Conservation (phyloP, 2,888 invertebrate species). For the Agonopterix arenella region DNA sequence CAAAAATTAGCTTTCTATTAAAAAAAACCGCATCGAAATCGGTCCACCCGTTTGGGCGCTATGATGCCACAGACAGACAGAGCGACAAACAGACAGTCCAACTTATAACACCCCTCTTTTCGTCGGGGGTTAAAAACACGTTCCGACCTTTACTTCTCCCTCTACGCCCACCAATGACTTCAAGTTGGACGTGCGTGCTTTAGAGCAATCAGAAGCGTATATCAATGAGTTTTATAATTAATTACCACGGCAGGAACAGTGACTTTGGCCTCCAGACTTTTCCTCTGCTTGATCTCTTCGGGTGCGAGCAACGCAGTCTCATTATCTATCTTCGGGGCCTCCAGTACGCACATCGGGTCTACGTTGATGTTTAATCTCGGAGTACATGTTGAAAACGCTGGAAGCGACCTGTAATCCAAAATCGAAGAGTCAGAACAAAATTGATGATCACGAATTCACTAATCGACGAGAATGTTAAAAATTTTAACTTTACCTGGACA, state of each 20-base stretch:
- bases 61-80: no score
- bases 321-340: conserved; percentile 70
- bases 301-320: conserved; percentile 61
- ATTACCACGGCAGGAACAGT: conserved; percentile 73
- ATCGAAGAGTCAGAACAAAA: background rate
- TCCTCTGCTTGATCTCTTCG: conserved; percentile 64
- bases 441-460: background rate
- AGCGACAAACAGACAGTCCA: no score
- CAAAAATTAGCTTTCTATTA: no score
- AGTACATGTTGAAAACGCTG: conserved; percentile 43
- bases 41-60: no score
- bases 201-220: background rate
- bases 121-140: no score
- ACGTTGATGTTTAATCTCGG: conserved; percentile 16
- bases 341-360: conserved; percentile 46
- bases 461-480: background rate
- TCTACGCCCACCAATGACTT: no score
- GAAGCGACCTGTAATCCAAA: conserved; percentile 41
- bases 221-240: background rate
- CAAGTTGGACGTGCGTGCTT: no score
- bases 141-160: no score
- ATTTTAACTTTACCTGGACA: conserved; percentile 37
- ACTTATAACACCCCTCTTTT: no score
- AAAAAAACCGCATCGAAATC: no score
- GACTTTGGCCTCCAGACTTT: conserved; percentile 69